phyloP scores from a whole-genome alignment of 2,888 invertebrate species.

The Calameuta filiformis region DNA sequence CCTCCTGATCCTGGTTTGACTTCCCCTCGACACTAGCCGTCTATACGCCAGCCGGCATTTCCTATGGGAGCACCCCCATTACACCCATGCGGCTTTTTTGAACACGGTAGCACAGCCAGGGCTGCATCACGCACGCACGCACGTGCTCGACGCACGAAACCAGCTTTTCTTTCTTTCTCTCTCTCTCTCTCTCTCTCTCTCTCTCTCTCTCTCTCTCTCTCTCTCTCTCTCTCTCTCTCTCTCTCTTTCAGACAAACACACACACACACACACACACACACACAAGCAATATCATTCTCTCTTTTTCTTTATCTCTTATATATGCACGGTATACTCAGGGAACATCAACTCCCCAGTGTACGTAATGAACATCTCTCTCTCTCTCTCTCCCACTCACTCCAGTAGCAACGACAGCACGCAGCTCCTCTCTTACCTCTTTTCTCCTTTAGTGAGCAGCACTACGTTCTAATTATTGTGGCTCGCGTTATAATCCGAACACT shows the following conservation, averaged over 20 bases:
- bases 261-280: too few relatives aligned
- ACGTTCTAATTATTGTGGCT: conserved; percentile 4
- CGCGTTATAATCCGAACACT: background rate
- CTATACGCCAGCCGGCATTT: background rate
- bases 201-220: too few relatives aligned
- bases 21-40: background rate
- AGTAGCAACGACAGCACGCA: conserved; percentile 16
- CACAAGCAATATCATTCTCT: too few relatives aligned
- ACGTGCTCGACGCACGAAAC: background rate
- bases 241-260: too few relatives aligned
- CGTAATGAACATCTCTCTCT: too few relatives aligned
- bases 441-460: background rate
- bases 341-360: too few relatives aligned
- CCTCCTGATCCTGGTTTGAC: background rate
- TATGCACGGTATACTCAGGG: too few relatives aligned
- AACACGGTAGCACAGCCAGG: background rate
- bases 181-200: too few relatives aligned
- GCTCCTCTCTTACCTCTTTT: conserved; percentile 17
- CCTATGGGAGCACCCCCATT: background rate
- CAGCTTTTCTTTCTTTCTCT: conserved; percentile 19
- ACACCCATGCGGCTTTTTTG: background rate
- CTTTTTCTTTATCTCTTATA: too few relatives aligned
- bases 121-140: background rate
- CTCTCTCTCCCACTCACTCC: conserved; percentile 12
- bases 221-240: too few relatives aligned